Percentiles rank a stretch among this genome's conserved stretches.
Conservation (phyloP, 2,888 invertebrate genomes). For the Acronicta leporina region DNA sequence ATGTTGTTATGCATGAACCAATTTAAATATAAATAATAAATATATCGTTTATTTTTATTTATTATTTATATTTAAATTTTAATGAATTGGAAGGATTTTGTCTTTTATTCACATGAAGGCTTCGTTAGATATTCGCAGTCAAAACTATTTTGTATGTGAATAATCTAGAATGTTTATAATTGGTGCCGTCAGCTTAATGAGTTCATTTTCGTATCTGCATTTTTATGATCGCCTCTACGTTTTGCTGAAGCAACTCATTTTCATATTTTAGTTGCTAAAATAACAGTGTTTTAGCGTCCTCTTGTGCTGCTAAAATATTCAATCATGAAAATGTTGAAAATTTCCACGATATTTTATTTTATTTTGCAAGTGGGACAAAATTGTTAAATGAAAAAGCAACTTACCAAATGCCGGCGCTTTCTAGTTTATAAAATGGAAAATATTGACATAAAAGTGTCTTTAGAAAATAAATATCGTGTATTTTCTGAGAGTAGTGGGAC, state of each 20-base stretch:
- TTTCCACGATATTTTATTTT: conserved; percentile 1
- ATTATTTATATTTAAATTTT: too few relatives aligned
- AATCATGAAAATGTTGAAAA: conserved; percentile 13
- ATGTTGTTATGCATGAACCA: too few relatives aligned
- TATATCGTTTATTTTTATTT: too few relatives aligned
- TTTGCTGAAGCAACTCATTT: conserved; percentile 47
- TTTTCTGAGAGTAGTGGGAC: too few relatives aligned
- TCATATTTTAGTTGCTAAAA: conserved; percentile 48
- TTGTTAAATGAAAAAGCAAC: neutral
- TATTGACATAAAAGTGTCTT: too few relatives aligned
- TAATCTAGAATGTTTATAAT: conserved; percentile 31
- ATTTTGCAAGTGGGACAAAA: neutral
- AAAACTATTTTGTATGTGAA: conserved; percentile 14
- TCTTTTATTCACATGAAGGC: neutral
- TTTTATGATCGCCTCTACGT: conserved; percentile 47
- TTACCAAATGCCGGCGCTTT: too few relatives aligned
- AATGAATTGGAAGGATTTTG: too few relatives aligned
- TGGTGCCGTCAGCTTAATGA: conserved; percentile 48
- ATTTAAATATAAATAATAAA: too few relatives aligned
- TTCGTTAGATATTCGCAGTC: neutral
- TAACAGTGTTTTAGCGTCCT: conserved; percentile 30
- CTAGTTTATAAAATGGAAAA: too few relatives aligned
- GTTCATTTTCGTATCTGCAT: conserved; percentile 53
- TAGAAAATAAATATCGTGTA: too few relatives aligned
- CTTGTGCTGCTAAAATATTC: conserved; percentile 17